Conservation (phyloP, 2,797 vertebrate genomes). For the Dallia pectoralis region DNA sequence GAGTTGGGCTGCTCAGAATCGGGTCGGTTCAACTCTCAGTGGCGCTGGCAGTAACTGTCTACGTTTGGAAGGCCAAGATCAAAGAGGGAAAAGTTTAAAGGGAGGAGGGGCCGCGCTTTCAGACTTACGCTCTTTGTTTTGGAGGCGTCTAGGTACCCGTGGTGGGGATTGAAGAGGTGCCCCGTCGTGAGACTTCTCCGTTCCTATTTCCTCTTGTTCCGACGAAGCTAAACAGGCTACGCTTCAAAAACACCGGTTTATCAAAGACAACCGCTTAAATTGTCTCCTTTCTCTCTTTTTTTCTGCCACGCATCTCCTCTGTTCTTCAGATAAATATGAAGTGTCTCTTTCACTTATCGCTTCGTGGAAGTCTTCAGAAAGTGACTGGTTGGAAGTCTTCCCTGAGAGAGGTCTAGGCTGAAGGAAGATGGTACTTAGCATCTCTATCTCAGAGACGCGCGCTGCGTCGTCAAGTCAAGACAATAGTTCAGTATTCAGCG, state of each 20-base stretch:
- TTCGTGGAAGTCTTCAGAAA: conserved; percentile 63
- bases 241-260: conserved; percentile 73
- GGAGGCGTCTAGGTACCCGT: conserved; percentile 72
- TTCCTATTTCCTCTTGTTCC: conserved; percentile 72
- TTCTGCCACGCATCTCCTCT: conserved; percentile 52
- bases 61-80: conserved; percentile 73
- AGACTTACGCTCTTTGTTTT: conserved; percentile 68
- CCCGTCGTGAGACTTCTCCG: conserved; percentile 63
- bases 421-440: conserved; percentile 66
- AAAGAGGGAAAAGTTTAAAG: conserved; percentile 73
- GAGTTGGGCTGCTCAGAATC: conserved; percentile 49
- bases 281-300: conserved; percentile 59
- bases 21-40: conserved; percentile 67
- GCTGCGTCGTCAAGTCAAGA: conserved; percentile 59
- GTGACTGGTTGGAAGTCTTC: conserved; percentile 72
- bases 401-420: conserved; percentile 62
- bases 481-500: conserved; percentile 59
- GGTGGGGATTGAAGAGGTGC: conserved; percentile 72
- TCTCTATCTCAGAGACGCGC: conserved; percentile 63
- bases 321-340: conserved; percentile 71
- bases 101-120: conserved; percentile 55
- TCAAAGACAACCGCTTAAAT: conserved; percentile 76
- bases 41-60: conserved; percentile 68
- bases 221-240: conserved; percentile 70
- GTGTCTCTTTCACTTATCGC: conserved; percentile 63